Base-by-base conservation (phyloP, 1,140 invertebrate genomes). In the Helicoverpa zea region DNA sequence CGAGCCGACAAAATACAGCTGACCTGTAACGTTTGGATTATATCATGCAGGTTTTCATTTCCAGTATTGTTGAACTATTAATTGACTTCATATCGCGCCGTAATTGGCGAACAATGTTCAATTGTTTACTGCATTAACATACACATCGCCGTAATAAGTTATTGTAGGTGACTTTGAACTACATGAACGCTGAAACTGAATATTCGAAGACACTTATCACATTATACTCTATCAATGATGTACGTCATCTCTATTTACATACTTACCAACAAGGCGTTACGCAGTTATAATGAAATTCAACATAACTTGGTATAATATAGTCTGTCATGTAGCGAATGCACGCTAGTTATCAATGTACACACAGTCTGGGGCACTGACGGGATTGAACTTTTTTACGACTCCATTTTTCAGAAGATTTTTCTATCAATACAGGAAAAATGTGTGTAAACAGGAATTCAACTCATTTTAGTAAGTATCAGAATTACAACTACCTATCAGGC, bases 21-120 rank as follows among this genome's bases (percentile, higher is more conserved):
- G 70, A 43, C 23, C 51, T 73, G 43, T 58, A 73, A 73, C 49
- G 49, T 3, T 56, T 47, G 11, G 35, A 66, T 66, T 51, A 49
- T 56, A 72, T n/a, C 51, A 35, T 9, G 35, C 14, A 72, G 29
- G 51, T 54, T 72, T 72, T 72, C 51, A 35, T 54, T 54, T 68
- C 49, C 51, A 72, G 29, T 23, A n/a, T 56, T 35, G 23, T 56
- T 54, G 5, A 56, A 72, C 51, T 14, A 35, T 73, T 73, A 73
- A 73, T 73, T 73, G 14, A 72, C 70, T 73, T 73, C 52, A 30
- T 58, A 58, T 73, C 70, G 52, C 66, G 66, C 52, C 35, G 29
- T 73, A 73, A 73, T 56, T 73, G 70, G 70, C 52, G 29, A 73
- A 73, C 70, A 73, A 73, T 73, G 70, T 73, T 56, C 70, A 14